Evolutionary conservation across 2,797 vertebrate genomes (phyloP).

Genomic region (Poeciliopsis infans): DNA sequence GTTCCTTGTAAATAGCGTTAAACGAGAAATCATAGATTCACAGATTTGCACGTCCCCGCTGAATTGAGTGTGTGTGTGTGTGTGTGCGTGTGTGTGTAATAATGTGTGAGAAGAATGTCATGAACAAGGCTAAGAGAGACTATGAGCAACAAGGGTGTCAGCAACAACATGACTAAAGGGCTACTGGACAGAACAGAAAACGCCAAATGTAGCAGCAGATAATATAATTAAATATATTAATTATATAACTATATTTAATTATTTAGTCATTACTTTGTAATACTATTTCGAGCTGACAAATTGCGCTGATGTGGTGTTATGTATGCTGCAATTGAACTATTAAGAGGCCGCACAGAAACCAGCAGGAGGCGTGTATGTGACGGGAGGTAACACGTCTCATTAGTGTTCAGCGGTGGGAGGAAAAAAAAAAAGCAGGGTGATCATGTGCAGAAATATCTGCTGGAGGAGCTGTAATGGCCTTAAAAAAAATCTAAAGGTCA

Average conservation of each 20-base stretch:
- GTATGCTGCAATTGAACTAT: neutral
- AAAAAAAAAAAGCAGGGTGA: neutral
- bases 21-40: constrained; percentile 1
- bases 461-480: constrained; percentile 4
- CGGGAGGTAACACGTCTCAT: constrained; percentile 1
- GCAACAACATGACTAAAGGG: neutral
- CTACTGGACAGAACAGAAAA: neutral
- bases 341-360: neutral
- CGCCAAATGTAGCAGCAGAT: neutral
- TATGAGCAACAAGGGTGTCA: neutral
- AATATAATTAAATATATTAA: neutral
- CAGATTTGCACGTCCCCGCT: neutral
- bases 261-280: neutral
- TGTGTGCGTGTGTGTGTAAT: neutral
- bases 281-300: neutral
- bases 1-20: neutral
- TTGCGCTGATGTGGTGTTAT: neutral
- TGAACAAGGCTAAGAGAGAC: neutral
- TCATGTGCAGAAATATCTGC: constrained; percentile 1
- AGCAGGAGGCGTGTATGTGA: constrained; percentile 1
- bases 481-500: constrained; percentile 8
- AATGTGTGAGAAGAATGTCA: neutral
- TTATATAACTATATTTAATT: neutral
- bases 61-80: neutral
- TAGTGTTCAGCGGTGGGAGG: neutral